Percentiles rank a stretch among this genome's conserved stretches.
phyloP scores from a whole-genome alignment of 2,113 vertebrate species.

The Tapirus terrestris region DNA sequence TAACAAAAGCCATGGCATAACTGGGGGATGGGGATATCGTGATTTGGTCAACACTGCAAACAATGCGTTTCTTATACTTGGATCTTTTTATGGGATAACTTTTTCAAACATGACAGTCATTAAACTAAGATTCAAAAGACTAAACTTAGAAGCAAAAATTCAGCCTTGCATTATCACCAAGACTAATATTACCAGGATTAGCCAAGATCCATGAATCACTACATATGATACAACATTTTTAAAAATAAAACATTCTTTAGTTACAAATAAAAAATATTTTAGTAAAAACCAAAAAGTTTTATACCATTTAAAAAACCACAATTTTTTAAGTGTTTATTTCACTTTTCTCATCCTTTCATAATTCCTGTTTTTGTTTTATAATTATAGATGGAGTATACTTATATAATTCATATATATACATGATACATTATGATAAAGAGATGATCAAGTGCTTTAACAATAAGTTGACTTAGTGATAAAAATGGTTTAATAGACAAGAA shows the following conservation, averaged over 20 bases:
- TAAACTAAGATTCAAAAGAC: background rate
- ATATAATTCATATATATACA: background rate
- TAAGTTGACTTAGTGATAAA: background rate
- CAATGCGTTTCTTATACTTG: background rate
- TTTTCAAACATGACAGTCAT: background rate
- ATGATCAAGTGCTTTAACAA: background rate
- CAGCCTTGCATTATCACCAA: background rate
- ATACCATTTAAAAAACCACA: background rate
- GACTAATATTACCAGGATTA: background rate
- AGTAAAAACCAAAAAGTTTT: background rate
- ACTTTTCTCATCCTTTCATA: background rate
- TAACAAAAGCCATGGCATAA: background rate
- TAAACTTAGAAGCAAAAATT: background rate
- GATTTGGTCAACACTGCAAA: background rate
- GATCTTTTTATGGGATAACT: background rate
- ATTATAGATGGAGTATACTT: background rate
- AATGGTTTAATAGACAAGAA: background rate
- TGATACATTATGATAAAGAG: background rate
- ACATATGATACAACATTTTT: background rate
- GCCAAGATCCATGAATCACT: background rate
- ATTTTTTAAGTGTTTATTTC: background rate
- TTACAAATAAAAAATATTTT: background rate
- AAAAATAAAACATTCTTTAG: constrained; percentile 7
- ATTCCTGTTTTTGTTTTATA: background rate
- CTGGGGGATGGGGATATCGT: background rate